Evolutionary conservation across 2,888 invertebrate species (phyloP), one percentile per base, ranked within the genome.

Genomic region (Melangyna quadrimaculata): DNA sequence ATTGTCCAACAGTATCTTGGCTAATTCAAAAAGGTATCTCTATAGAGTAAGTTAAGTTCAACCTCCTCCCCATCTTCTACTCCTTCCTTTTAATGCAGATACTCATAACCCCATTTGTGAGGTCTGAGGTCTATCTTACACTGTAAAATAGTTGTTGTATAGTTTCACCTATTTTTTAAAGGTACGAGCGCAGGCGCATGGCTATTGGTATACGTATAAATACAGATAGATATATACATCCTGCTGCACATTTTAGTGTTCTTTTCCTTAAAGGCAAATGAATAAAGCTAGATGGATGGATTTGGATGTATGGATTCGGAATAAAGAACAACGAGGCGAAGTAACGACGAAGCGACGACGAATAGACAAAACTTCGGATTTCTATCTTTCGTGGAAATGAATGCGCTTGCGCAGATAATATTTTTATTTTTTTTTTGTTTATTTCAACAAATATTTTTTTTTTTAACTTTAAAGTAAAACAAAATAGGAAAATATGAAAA

Each of bases 331-430:
- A 53, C 22, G 48, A 8, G 8, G 12, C 45, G 40, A 69, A 8
- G 14, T 14, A 37, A 22, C 19, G 22, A 37, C 63, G 29, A 45
- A 53, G n/a, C 55, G 69, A 61, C 55, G 69, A 61, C 69, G 29
- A 69, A 61, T 32, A 37, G 9, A 65, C 53, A 63, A 51, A 45
- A 53, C 24, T 22, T 77, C 3, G 61, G 71, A 71, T 78, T 63
- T 32, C 29, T 63, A 78, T 71, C 63, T 78, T 63, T 78, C 43
- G 63, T 78, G 35, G 70, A 78, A 78, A 78, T 55, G 53, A 78
- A 78, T 70, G 61, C 24, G 70, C 22, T 40, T n/a, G 22, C 40
- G 40, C 29, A 29, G 27, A 35, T 22, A 72, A 72, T 48, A 48
- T 22, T 1, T 48, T 14, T 24, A 8, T 51, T 22, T 51, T 51